Evolutionary conservation across 2,113 vertebrate species (phyloP).

Genomic region (Peromyscus polionotus): DNA sequence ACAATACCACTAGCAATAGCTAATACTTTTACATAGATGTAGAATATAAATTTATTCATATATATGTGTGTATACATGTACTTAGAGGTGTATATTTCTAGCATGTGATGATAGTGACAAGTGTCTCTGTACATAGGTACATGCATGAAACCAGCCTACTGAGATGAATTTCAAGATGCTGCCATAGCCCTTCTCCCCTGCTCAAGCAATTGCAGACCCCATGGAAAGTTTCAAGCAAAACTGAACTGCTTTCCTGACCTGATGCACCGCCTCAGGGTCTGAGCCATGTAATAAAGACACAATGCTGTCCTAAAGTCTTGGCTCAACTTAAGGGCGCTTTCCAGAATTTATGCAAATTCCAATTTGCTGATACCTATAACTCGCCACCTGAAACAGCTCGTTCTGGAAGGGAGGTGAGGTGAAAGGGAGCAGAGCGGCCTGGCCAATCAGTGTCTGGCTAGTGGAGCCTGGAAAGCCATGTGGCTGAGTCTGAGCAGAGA

Average conservation of each 20-base stretch:
- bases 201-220: constrained; percentile 61
- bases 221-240: constrained; percentile 54
- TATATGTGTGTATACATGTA: background rate
- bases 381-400: background rate
- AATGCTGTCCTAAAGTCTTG: background rate
- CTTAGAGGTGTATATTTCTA: background rate
- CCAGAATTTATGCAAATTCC: constrained; percentile 58
- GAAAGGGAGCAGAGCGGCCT: background rate
- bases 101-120: background rate
- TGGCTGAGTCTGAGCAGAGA: background rate
- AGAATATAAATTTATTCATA: background rate
- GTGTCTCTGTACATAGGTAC: background rate
- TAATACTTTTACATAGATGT: constrained; percentile 57
- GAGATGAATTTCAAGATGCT: constrained; percentile 33
- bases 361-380: background rate
- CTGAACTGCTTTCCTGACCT: constrained; percentile 59
- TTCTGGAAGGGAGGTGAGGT: background rate
- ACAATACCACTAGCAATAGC: background rate
- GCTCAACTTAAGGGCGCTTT: constrained; percentile 25
- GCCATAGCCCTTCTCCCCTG: constrained; percentile 48
- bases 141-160: background rate
- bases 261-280: constrained; percentile 44
- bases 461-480: background rate
- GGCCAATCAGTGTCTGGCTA: background rate
- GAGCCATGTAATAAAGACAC: constrained; percentile 59